These are phyloP conservation scores for Crotalus tigris DNA, from an alignment of 2,113 vertebrate species.

Conservation along the genomic window DNA sequence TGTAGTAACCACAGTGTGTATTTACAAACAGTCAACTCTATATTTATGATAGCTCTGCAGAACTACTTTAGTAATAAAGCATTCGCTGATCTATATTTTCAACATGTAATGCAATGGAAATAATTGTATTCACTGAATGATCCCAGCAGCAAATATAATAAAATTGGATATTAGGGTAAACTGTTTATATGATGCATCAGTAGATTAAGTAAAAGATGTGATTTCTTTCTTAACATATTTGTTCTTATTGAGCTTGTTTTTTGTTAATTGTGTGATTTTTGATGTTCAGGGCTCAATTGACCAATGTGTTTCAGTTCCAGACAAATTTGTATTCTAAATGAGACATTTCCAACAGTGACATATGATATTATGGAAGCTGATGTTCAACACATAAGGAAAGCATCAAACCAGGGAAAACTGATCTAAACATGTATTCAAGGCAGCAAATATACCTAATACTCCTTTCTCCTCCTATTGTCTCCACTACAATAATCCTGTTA, in stretches of 20 bases:
- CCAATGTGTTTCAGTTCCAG: not conserved
- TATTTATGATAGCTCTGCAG: slow-evolving; percentile 1
- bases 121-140: not conserved
- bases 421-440: not conserved
- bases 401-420: not conserved
- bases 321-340: not conserved
- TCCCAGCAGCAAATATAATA: not conserved
- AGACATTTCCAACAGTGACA: not conserved
- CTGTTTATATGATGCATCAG: not conserved
- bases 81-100: slow-evolving; percentile 29
- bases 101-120: slow-evolving; percentile 15
- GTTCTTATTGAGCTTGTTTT: not conserved
- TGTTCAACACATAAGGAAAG: not conserved
- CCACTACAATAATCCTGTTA: not conserved
- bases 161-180: not conserved
- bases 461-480: not conserved
- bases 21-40: not conserved
- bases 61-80: slow-evolving; percentile 40
- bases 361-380: not conserved
- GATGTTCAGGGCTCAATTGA: not conserved
- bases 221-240: not conserved
- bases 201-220: not conserved
- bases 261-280: not conserved
- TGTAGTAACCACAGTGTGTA: not conserved
- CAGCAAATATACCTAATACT: not conserved